Conservation (phyloP, 2,113 vertebrate species). For the Corythaixoides concolor region DNA sequence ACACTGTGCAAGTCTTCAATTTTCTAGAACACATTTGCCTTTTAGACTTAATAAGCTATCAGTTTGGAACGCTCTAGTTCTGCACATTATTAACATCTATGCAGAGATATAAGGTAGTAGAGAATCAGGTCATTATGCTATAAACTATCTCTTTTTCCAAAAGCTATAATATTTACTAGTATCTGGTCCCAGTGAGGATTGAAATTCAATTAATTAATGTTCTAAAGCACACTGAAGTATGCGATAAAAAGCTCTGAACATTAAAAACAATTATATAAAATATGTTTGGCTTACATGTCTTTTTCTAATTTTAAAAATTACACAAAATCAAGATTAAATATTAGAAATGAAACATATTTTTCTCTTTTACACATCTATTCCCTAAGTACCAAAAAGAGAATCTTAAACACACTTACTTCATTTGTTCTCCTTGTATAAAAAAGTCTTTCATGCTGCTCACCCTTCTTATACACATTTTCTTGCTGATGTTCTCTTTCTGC, state of each 20-base stretch:
- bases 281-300: slow-evolving; percentile 24
- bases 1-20: background rate
- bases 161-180: slow-evolving; percentile 16
- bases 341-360: slow-evolving; percentile 21
- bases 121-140: background rate
- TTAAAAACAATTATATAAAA: slow-evolving; percentile 42
- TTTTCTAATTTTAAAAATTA: slow-evolving; percentile 18
- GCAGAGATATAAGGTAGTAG: background rate
- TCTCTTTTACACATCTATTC: slow-evolving; percentile 4
- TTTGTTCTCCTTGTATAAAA: background rate
- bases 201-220: slow-evolving; percentile 45
- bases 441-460: background rate
- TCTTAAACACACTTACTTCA: slow-evolving; percentile 69
- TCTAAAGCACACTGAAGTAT: slow-evolving; percentile 20
- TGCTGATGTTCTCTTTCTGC: slow-evolving; percentile 18
- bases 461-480: background rate
- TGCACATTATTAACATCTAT: background rate
- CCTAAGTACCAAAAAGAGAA: slow-evolving; percentile 8
- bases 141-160: background rate
- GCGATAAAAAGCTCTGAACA: slow-evolving; percentile 33
- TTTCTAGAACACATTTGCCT: background rate
- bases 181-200: background rate
- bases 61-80: background rate
- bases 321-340: slow-evolving; percentile 30
- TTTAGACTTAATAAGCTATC: background rate